Evolutionary conservation across 2,797 vertebrate species (phyloP).

Genomic region (Sparidentex hasta): DNA sequence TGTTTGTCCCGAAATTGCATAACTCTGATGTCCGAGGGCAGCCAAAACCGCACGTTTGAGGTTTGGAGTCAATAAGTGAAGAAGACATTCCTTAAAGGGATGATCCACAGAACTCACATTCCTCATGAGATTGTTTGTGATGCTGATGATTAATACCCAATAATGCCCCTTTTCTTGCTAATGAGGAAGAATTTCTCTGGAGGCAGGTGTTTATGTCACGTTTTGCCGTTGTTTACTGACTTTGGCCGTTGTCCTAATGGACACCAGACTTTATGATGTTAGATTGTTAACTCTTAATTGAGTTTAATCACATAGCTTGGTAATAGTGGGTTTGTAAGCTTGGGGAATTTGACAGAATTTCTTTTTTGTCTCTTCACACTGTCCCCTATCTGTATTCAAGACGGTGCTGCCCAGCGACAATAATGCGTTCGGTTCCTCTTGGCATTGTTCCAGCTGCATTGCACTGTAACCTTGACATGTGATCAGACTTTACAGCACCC

Average conservation of each 20-base stretch:
- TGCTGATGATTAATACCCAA: slow-evolving; percentile 9
- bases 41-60: slow-evolving; percentile 54
- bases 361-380: neutral
- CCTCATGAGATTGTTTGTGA: slow-evolving; percentile 9
- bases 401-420: neutral
- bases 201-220: slow-evolving; percentile 46
- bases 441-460: slow-evolving; percentile 10
- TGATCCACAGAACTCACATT: slow-evolving; percentile 24
- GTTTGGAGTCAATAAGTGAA: slow-evolving; percentile 42
- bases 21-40: slow-evolving; percentile 40
- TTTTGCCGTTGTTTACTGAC: slow-evolving; percentile 32
- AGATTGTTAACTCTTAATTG: neutral
- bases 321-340: neutral
- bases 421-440: slow-evolving; percentile 9
- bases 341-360: neutral
- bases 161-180: slow-evolving; percentile 10
- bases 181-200: slow-evolving; percentile 33
- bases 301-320: slow-evolving; percentile 15
- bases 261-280: slow-evolving; percentile 35
- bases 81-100: slow-evolving; percentile 44
- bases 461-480: slow-evolving; percentile 47
- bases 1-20: slow-evolving; percentile 59
- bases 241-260: slow-evolving; percentile 30
- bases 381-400: slow-evolving; percentile 41
- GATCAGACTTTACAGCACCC: slow-evolving; percentile 42